These are phyloP conservation scores for Aldabrachelys gigantea DNA, from an alignment of 2,113 vertebrate species.

Conservation along the genomic window DNA sequence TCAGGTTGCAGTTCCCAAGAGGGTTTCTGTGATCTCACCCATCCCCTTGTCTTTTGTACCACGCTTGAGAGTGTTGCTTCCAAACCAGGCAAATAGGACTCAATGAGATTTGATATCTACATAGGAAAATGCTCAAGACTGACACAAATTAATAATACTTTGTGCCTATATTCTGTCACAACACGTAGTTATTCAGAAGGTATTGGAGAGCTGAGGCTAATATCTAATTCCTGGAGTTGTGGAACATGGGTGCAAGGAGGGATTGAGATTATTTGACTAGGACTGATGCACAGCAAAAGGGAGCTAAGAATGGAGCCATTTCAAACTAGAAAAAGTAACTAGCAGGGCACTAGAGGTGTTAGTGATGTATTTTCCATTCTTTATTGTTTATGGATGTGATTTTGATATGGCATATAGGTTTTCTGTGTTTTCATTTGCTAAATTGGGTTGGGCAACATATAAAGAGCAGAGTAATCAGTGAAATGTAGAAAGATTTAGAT, in stretches of 20 bases:
- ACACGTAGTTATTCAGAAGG: not conserved
- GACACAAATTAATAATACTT: slow-evolving; percentile 16
- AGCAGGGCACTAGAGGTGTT: slow-evolving; percentile 35
- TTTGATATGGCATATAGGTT: slow-evolving; percentile 20
- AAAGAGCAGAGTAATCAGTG: slow-evolving; percentile 55
- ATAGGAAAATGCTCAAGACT: not conserved
- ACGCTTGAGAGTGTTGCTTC: not conserved
- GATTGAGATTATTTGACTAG: not conserved
- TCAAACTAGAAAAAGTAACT: slow-evolving; percentile 57
- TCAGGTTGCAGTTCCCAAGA: too few relatives aligned
- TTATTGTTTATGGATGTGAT: slow-evolving; percentile 61
- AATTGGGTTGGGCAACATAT: slow-evolving; percentile 65
- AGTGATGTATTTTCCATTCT: slow-evolving; percentile 59
- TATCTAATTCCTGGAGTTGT: not conserved
- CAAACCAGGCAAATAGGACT: not conserved
- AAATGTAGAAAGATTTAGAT: slow-evolving; percentile 58
- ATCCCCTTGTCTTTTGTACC: not conserved
- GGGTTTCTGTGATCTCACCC: too few relatives aligned
- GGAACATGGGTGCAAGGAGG: not conserved
- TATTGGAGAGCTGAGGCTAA: not conserved
- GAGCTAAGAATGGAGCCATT: slow-evolving; percentile 6
- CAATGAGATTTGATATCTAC: not conserved
- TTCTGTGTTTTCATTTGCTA: slow-evolving; percentile 47
- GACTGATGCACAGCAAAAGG: not conserved
- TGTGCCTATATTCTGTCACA: not conserved